phyloP scores from a whole-genome alignment of 2,888 invertebrate species.

The Acleris literana region DNA sequence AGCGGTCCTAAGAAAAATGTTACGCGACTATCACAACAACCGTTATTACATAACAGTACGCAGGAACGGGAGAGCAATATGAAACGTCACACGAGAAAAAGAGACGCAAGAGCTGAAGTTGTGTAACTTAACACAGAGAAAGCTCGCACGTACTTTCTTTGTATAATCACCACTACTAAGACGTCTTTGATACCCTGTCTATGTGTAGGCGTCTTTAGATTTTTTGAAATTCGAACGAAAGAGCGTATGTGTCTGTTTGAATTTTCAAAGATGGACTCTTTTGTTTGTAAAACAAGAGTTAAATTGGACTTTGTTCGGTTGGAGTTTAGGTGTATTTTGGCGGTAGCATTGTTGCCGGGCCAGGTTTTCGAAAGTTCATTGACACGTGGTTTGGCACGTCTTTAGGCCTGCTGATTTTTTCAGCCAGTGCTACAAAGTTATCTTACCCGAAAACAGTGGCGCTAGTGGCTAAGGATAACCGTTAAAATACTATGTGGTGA shows the following conservation, averaged over 20 bases:
- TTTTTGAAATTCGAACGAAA: constrained; percentile 69
- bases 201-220: constrained; percentile 72
- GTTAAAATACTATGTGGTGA: constrained; percentile 1
- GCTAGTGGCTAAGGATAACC: not conserved
- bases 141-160: constrained; percentile 80
- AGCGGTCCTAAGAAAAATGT: constrained; percentile 76
- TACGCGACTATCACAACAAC: constrained; percentile 78
- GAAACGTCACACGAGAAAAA: constrained; percentile 53
- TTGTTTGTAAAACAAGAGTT: constrained; percentile 47
- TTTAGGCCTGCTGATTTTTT: constrained; percentile 72
- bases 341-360: constrained; percentile 47
- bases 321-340: constrained; percentile 55
- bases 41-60: constrained; percentile 81
- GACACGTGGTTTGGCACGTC: constrained; percentile 78
- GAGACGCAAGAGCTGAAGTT: constrained; percentile 65
- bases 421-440: constrained; percentile 40
- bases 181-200: constrained; percentile 52
- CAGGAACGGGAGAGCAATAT: constrained; percentile 55
- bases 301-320: constrained; percentile 51
- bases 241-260: constrained; percentile 61
- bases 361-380: constrained; percentile 76
- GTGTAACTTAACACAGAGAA: constrained; percentile 81
- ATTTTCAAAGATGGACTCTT: constrained; percentile 70
- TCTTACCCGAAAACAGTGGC: constrained; percentile 4
- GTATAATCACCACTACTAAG: constrained; percentile 55